A percentile compares a stretch with the other conserved stretches of the same genome.
phyloP scores from a whole-genome alignment of 2,888 invertebrate genomes.

The Acronicta leporina region DNA sequence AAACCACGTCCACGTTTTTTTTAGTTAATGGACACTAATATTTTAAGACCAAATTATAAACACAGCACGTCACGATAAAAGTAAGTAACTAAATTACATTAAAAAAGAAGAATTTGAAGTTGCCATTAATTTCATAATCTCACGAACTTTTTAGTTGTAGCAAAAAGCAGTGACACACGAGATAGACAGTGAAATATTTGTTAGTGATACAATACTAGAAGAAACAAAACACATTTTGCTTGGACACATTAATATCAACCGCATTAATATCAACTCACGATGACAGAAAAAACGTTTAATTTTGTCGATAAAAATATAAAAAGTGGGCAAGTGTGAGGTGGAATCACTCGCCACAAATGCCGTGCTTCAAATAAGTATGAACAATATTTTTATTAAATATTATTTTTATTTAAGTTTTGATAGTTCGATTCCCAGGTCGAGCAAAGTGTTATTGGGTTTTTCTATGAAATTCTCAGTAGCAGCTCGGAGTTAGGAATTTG shows the following conservation, averaged over 20 bases:
- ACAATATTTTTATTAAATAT: no score
- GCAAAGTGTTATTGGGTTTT: no score
- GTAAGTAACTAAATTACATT: conserved; percentile 27
- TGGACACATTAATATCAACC: neutral
- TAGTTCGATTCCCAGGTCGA: no score
- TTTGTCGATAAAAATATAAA: conserved; percentile 27
- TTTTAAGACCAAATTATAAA: conserved; percentile 21
- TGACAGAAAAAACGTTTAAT: conserved; percentile 18
- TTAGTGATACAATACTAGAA: conserved; percentile 20
- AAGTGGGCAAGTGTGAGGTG: neutral
- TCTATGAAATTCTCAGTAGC: no score
- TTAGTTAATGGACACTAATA: conserved; percentile 19
- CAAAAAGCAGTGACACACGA: conserved; percentile 21
- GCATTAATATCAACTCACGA: neutral
- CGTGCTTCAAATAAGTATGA: neutral
- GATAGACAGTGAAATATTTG: conserved; percentile 20
- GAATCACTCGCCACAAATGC: neutral
- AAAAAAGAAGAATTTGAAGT: conserved; percentile 32
- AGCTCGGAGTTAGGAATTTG: no score
- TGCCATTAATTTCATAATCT: conserved; percentile 46
- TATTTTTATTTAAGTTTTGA: no score
- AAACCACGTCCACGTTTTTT: no score
- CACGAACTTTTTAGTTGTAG: conserved; percentile 39
- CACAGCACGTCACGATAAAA: conserved; percentile 23
- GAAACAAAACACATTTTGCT: neutral